Evolutionary conservation across 2,113 vertebrate species (phyloP).

Genomic region (Paradoxurus hermaphroditus): DNA sequence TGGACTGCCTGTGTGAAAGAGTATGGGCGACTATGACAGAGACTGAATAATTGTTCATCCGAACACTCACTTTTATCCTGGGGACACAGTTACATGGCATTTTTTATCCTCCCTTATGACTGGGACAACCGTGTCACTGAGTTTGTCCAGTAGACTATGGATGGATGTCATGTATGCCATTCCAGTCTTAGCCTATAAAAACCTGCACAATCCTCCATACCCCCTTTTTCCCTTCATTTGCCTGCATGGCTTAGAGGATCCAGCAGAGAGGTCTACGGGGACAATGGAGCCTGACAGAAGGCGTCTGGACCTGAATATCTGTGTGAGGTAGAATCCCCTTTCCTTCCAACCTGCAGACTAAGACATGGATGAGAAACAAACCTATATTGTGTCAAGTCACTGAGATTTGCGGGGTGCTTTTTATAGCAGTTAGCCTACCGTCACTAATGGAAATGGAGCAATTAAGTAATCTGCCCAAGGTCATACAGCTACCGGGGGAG

Average conservation of each 20-base stretch:
- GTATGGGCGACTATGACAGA: neutral
- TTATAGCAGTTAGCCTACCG: neutral
- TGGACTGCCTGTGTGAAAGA: neutral
- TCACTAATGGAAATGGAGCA: neutral
- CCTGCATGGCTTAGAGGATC: neutral
- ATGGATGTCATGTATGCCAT: neutral
- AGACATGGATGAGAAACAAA: neutral
- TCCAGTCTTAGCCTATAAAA: neutral
- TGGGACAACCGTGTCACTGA: neutral
- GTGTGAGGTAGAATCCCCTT: neutral
- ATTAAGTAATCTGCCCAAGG: neutral
- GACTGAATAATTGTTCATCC: neutral
- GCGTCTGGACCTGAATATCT: neutral
- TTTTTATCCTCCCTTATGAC: neutral
- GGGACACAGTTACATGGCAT: neutral
- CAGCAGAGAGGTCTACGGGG: neutral
- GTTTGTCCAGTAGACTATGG: neutral
- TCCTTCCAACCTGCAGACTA: neutral
- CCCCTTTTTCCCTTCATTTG: neutral
- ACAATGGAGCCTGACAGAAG: neutral
- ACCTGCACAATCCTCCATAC: neutral
- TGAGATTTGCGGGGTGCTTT: neutral
- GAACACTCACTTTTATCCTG: neutral
- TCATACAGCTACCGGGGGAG: neutral
- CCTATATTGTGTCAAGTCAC: neutral